These are phyloP conservation scores for Scelioninae gen. 2 DNA, from an alignment of 2,888 invertebrate genomes.

Conservation along the genomic window DNA sequence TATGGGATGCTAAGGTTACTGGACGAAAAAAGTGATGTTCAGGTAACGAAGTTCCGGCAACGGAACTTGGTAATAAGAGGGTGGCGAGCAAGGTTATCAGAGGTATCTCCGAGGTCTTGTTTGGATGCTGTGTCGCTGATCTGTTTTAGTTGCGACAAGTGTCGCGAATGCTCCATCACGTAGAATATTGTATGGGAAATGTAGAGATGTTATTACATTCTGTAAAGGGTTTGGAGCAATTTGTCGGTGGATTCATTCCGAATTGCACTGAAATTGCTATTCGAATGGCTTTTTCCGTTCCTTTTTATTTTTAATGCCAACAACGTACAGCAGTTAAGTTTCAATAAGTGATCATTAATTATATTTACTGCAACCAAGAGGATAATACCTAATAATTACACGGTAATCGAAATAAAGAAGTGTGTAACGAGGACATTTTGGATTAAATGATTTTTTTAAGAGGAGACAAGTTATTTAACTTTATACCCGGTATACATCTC, in stretches of 20 bases:
- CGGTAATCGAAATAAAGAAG: too few species aligned
- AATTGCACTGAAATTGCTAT: too few species aligned
- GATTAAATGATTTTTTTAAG: too few species aligned
- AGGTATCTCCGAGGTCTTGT: constrained; percentile 16
- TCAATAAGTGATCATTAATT: too few species aligned
- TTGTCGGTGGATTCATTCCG: constrained; percentile 2
- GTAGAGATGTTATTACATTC: constrained; percentile 27
- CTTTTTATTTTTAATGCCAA: too few species aligned
- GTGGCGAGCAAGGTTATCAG: constrained; percentile 19
- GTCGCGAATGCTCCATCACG: constrained; percentile 32
- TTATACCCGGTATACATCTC: too few species aligned
- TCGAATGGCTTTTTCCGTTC: too few species aligned
- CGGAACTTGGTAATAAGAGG: constrained; percentile 11
- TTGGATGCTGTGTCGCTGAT: constrained; percentile 16
- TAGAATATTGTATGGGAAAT: constrained; percentile 25
- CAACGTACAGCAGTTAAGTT: too few species aligned
- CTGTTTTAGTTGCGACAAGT: constrained; percentile 35
- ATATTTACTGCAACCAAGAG: too few species aligned
- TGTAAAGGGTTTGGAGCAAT: constrained; percentile 17
- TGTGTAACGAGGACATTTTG: too few species aligned
- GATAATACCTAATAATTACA: too few species aligned
- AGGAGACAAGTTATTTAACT: too few species aligned
- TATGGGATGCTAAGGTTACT: constrained; percentile 31
- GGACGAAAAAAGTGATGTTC: constrained; percentile 14
- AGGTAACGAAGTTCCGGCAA: constrained; percentile 17